These are phyloP conservation scores for Remorina albescens DNA, from an alignment of 2,797 vertebrate species.

Conservation along the genomic window DNA sequence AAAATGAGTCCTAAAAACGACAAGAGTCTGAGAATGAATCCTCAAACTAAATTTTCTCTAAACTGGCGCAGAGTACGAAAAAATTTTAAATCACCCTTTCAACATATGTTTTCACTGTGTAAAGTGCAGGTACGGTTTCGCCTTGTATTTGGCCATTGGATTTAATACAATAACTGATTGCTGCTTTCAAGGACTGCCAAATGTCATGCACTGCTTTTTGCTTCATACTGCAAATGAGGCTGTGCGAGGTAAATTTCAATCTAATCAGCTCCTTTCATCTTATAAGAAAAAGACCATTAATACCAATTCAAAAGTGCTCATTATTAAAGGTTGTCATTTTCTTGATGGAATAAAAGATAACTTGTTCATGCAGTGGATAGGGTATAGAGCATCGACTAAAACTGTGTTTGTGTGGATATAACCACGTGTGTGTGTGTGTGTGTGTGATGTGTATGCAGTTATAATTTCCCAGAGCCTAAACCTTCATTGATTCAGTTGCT, in stretches of 20 bases:
- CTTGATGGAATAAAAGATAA: slow-evolving; percentile 15
- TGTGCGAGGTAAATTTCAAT: slow-evolving; percentile 28
- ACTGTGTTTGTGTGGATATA: slow-evolving; percentile 5
- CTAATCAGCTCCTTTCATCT: slow-evolving; percentile 38
- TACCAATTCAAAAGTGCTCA: slow-evolving; percentile 32
- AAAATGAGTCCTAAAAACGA: slow-evolving; percentile 37
- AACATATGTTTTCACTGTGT: slow-evolving; percentile 76
- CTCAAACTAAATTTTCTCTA: slow-evolving; percentile 33
- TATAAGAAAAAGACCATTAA: slow-evolving; percentile 36
- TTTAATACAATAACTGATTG: slow-evolving; percentile 74
- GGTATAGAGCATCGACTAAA: not conserved
- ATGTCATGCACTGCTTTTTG: slow-evolving; percentile 59
- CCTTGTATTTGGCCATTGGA: slow-evolving; percentile 60
- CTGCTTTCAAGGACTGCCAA: slow-evolving; percentile 75
- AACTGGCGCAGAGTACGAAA: slow-evolving; percentile 55
- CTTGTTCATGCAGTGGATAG: not conserved
- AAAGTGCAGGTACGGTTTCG: slow-evolving; percentile 62
- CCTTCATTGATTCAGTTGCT: slow-evolving; percentile 79
- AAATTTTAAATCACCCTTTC: slow-evolving; percentile 59
- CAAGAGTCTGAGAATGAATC: slow-evolving; percentile 33
- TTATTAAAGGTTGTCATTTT: slow-evolving; percentile 38
- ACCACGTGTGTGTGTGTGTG: not conserved
- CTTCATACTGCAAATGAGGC: slow-evolving; percentile 41
- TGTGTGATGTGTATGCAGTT: slow-evolving; percentile 52
- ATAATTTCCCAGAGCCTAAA: slow-evolving; percentile 79